Evolutionary conservation across 2,888 invertebrate genomes (phyloP), one percentile per base, ranked within the genome.

Genomic region (Gasteruption jaculator): DNA sequence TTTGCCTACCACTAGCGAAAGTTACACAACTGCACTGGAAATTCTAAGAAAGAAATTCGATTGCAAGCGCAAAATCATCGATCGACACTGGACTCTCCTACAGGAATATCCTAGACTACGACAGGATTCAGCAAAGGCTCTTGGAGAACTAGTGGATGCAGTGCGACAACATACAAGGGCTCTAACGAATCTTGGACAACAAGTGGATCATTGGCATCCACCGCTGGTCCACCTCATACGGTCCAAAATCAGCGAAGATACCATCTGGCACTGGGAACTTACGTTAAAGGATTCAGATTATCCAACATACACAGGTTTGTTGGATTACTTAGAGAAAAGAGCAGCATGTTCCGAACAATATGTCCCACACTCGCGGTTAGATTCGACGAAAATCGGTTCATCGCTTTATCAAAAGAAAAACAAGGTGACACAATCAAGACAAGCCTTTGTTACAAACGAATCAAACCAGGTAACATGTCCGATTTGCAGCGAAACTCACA

Each of bases 211-310:
- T 10, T 40, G 40, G 44, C 36, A 40, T 7, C 18, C 33, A 11
- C 35, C 36, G 2, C 31, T 44, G n/a, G 22, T 40, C 1, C 5
- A 31, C 12, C 25, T 44, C 4, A 44, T 44, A 15, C 30, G 38
- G 5, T 20, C 39, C 14, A 43, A 43, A 16, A 35, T 39, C 12
- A 43, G 34, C 29, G 15, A 38, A 8, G 30, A 33, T 1, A 43
- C 43, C 2, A 15, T 25, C 1, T 39, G 39, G 39, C 30, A 39
- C 2, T 43, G 43, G 43, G 30, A 43, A 18, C 39, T 43, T 7
- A 34, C 43, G 3, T 6, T 43, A 22, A 8, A 1, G 2, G 18
- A 35, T 10, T 14, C 26, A 24, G 22, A 12, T 3, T n/a, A 30
- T 11, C 43, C 39, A 6, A 35, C 4, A 6, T 43, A 43, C 39